Conservation (phyloP, 2,113 vertebrate species). For the Potamarius usumacintae region DNA sequence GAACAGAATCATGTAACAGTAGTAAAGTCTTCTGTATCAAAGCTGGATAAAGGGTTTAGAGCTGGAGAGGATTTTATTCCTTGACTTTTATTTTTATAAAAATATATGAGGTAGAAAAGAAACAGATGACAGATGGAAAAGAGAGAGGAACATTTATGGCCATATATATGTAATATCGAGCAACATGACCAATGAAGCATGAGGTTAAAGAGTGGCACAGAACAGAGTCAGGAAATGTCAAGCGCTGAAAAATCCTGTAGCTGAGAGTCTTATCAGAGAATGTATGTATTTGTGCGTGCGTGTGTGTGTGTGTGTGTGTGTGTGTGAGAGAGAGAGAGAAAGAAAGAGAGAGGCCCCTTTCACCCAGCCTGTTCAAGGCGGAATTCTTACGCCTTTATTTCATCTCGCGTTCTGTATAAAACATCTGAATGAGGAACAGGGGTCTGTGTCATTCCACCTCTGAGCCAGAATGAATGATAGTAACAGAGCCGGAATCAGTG, state of each 20-base stretch:
- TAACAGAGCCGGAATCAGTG: too few species aligned
- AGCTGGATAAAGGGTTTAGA: not conserved
- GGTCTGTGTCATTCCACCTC: too few species aligned
- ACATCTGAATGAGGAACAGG: too few species aligned
- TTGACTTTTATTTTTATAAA: not conserved
- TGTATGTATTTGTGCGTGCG: too few species aligned
- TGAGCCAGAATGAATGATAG: too few species aligned
- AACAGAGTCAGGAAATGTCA: not conserved
- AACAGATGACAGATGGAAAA: not conserved
- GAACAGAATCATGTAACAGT: not conserved
- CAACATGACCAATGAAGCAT: slow-evolving; percentile 11
- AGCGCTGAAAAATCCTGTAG: not conserved
- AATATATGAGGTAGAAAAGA: not conserved
- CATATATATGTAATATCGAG: not conserved
- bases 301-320: not conserved
- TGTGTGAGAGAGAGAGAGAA: not conserved
- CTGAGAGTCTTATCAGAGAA: not conserved
- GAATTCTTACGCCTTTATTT: too few species aligned
- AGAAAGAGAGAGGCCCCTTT: not conserved
- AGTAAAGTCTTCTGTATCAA: not conserved
- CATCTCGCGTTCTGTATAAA: too few species aligned
- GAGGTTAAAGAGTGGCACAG: not conserved
- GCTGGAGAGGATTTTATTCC: slow-evolving; percentile 20
- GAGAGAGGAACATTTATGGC: not conserved
- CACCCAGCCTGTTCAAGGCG: too few species aligned